phyloP scores from a whole-genome alignment of 2,888 invertebrate genomes.

The Parnassius apollo region DNA sequence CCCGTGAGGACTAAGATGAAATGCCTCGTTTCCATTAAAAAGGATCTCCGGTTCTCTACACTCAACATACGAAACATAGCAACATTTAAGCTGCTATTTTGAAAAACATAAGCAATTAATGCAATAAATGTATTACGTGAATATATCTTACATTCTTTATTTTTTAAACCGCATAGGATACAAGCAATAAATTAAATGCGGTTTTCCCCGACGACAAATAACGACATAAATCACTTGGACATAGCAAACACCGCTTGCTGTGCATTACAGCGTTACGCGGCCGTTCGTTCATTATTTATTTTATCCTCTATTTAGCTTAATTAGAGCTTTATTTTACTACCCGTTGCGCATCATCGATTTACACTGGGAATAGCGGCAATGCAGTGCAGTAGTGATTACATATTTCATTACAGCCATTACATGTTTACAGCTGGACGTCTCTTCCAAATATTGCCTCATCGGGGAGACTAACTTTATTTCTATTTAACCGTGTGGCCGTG shows the following conservation, averaged over 20 bases:
- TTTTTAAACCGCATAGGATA: not conserved
- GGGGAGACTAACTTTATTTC: slow-evolving; percentile 1
- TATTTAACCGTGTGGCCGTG: not conserved
- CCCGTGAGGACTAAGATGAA: no score
- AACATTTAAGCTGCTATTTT: no score
- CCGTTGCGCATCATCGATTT: not conserved
- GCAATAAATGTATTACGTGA: no score
- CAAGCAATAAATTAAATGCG: slow-evolving; percentile 41
- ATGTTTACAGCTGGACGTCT: no score
- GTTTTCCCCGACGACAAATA: slow-evolving; percentile 63
- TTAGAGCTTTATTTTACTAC: slow-evolving; percentile 7
- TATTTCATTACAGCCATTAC: no score
- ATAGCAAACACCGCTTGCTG: slow-evolving; percentile 15
- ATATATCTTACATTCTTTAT: not conserved
- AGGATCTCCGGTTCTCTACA: no score
- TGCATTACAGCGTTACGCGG: slow-evolving; percentile 8
- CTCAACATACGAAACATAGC: no score
- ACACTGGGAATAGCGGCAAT: not conserved
- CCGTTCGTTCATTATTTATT: slow-evolving; percentile 16
- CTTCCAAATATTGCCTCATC: no score
- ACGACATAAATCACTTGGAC: slow-evolving; percentile 47
- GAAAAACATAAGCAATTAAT: no score
- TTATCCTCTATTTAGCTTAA: slow-evolving; percentile 19
- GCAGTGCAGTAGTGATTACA: not conserved
- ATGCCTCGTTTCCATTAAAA: no score